Base-by-base conservation (phyloP, 2,797 vertebrate genomes). In the Alcedo quadribrachys region DNA sequence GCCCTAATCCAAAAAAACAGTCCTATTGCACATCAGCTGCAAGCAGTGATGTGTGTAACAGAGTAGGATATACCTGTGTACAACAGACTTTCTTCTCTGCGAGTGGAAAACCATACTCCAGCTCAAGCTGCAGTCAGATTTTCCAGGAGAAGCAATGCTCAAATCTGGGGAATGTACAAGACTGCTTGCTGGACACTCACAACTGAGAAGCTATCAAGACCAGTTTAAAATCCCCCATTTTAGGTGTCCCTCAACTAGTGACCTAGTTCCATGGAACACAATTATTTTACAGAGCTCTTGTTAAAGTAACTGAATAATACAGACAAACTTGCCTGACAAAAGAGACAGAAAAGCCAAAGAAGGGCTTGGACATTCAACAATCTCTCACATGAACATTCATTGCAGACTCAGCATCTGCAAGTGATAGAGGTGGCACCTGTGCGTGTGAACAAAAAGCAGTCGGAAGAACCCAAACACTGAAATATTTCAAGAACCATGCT, bases 371-470 rank as follows among this genome's bases (percentile, higher is more conserved):
- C 30, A 28, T 57, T 85, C 62, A 33, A 4, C 32, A 32, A 43
- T 43, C 12, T 13, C 13, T 62, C 33, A 58, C 37, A 35, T 13
- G 27, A 57, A 37, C 0, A 0, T 5, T 33, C n/a, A 6, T 5
- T 3, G 9, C 24, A 43, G 58, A 60, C 0, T 1, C 10, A 69
- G 28, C 13, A 60, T 43, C 24, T 33, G 25, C 58, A 85, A 63
- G 35, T 12, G 4, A 42, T 5, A 30, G 12, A 35, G 12, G 17
- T 1, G 79, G 51, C 0, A 0, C 6, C 43, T 66, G 15, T 16
- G 11, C 3, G 0, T 7, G 3, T 2, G 28, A 74, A 18, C 8
- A 46, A 27, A 46, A 54, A 54, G n/a, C 2, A 18, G 12, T 58
- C 63, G 54, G 37, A 80, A 76, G 28, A 25, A 6, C 28, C 33